These are phyloP conservation scores for Syrrhaptes paradoxus DNA, from an alignment of 2,113 vertebrate species.

Conservation along the genomic window DNA sequence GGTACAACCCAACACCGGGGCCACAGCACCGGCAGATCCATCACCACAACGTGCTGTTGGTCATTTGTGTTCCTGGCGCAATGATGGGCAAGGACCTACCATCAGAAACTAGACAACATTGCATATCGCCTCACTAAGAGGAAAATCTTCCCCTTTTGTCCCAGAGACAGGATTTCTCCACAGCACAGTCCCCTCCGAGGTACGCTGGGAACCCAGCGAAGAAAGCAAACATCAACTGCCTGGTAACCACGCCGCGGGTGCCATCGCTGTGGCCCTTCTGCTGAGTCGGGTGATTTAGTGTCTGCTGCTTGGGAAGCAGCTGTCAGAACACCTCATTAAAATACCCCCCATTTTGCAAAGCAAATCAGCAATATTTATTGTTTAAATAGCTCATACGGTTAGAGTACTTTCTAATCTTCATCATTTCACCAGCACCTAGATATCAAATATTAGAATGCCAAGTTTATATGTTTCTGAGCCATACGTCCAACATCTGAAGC, in stretches of 20 bases:
- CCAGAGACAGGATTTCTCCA: not conserved
- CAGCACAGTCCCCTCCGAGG: not conserved
- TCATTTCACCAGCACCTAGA: not conserved
- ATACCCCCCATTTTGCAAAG: not conserved
- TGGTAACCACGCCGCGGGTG: not conserved
- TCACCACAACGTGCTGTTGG: too few species aligned
- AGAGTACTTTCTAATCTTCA: not conserved
- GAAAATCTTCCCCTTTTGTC: not conserved
- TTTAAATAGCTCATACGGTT: not conserved
- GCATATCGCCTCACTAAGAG: not conserved
- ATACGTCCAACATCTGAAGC: not conserved
- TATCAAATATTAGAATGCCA: not conserved
- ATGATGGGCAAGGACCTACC: accelerated
- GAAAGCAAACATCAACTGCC: not conserved
- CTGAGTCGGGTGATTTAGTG: not conserved
- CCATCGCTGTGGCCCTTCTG: not conserved
- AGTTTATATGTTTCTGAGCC: not conserved
- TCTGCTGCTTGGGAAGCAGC: not conserved
- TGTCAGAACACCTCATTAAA: slow-evolving; percentile 1
- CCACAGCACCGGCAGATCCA: not conserved
- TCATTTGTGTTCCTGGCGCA: not conserved
- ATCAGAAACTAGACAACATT: too few species aligned
- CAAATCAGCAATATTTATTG: not conserved
- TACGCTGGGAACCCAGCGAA: not conserved
- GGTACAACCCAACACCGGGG: too few species aligned